phyloP scores from a whole-genome alignment of 2,888 invertebrate species.

The Podabrus alpinus region DNA sequence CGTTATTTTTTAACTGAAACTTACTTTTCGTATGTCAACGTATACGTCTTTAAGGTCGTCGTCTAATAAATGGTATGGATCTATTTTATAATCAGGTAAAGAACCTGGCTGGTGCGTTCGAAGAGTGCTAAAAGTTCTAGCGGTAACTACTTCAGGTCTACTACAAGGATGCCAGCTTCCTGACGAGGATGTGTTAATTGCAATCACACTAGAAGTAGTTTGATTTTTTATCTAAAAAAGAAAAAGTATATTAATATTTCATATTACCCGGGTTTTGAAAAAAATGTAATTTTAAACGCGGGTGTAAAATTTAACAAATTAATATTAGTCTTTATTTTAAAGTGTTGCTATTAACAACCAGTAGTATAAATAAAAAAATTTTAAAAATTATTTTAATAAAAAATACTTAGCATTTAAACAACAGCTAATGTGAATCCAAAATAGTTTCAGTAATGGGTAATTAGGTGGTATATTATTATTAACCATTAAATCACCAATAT shows the following conservation, averaged over 20 bases:
- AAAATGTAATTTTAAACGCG: too few species aligned
- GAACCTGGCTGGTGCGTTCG: slow-evolving; percentile 81
- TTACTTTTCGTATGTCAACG: slow-evolving; percentile 83
- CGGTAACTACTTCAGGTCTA: slow-evolving; percentile 53
- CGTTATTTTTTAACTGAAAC: slow-evolving; percentile 34
- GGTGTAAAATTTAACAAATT: too few species aligned
- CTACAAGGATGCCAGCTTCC: slow-evolving; percentile 50
- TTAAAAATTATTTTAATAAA: too few species aligned
- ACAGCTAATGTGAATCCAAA: too few species aligned
- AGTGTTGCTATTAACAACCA: too few species aligned
- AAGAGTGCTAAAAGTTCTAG: slow-evolving; percentile 67
- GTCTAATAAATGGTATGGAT: slow-evolving; percentile 84
- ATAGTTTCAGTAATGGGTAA: too few species aligned
- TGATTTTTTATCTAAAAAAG: slow-evolving; percentile 29
- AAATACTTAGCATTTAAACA: too few species aligned
- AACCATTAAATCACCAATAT: too few species aligned
- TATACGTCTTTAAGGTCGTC: slow-evolving; percentile 87
- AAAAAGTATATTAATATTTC: neutral
- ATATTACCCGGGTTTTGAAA: neutral
- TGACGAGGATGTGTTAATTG: slow-evolving; percentile 41
- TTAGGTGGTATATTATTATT: too few species aligned
- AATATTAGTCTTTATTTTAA: too few species aligned
- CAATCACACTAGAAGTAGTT: slow-evolving; percentile 28
- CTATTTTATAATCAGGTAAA: slow-evolving; percentile 78
- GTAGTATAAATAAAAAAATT: too few species aligned